Evolutionary conservation across 2,797 vertebrate species (phyloP).

Genomic region (Rhinophrynus dorsalis): DNA sequence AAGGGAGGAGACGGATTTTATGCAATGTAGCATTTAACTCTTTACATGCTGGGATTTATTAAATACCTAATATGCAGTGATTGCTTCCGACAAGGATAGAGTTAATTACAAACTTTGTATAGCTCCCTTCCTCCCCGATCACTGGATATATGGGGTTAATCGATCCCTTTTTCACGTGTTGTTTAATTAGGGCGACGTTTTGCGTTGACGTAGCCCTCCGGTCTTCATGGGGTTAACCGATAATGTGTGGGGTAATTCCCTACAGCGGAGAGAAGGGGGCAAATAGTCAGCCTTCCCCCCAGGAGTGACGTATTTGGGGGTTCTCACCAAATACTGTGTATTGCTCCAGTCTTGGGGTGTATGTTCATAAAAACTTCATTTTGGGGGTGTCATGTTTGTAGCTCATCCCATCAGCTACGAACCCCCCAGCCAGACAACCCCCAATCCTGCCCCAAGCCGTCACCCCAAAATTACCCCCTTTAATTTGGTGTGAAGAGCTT

Average conservation of each 20-base stretch:
- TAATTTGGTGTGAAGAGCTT: slow-evolving; percentile 53
- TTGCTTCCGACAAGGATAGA: neutral
- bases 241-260: too few relatives aligned
- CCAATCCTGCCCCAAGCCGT: neutral
- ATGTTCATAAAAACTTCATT: neutral
- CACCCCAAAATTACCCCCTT: neutral
- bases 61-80: neutral
- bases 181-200: too few relatives aligned
- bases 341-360: neutral
- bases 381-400: neutral
- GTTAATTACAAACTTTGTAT: too few relatives aligned
- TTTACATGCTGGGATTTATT: neutral
- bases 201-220: too few relatives aligned
- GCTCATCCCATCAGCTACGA: neutral
- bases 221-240: too few relatives aligned
- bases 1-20: neutral
- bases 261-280: too few relatives aligned
- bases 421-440: neutral
- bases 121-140: too few relatives aligned
- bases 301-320: neutral
- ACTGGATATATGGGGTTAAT: neutral
- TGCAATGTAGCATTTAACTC: slow-evolving; percentile 1
- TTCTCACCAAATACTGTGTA: slow-evolving; percentile 44
- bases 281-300: too few relatives aligned
- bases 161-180: neutral